Percentiles rank a stretch among this genome's conserved stretches.
Conservation (phyloP, 2,888 invertebrate genomes). For the Adineta ricciae region DNA sequence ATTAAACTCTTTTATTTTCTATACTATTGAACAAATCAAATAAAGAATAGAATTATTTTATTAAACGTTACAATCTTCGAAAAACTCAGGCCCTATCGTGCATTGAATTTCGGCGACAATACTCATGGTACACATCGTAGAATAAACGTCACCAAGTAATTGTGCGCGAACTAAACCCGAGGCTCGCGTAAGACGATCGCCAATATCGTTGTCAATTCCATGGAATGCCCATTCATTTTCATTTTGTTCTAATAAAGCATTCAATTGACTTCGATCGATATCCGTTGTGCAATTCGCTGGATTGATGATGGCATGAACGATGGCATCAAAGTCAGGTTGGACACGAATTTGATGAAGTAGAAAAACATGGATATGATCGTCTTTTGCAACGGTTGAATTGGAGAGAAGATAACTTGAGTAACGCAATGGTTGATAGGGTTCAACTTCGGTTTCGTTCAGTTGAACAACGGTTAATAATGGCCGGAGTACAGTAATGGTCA, state of each 20-base stretch:
- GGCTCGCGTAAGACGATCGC: neutral
- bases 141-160: neutral
- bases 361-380: neutral
- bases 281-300: neutral
- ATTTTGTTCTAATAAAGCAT: neutral
- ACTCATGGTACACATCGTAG: neutral
- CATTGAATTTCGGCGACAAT: neutral
- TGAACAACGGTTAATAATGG: neutral
- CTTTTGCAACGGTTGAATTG: neutral
- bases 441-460: neutral
- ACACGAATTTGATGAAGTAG: conserved; percentile 11
- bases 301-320: neutral
- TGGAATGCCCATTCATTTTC: conserved; percentile 8
- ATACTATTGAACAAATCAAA: too few species aligned
- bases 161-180: neutral
- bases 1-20: too few species aligned
- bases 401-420: neutral
- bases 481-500: neutral
- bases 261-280: neutral
- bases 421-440: neutral
- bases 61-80: neutral
- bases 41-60: too few species aligned
- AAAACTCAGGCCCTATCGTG: neutral
- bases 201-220: neutral
- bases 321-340: neutral